Base-by-base conservation (phyloP, 1,140 invertebrate species). In the Drosophila parabipectinata region DNA sequence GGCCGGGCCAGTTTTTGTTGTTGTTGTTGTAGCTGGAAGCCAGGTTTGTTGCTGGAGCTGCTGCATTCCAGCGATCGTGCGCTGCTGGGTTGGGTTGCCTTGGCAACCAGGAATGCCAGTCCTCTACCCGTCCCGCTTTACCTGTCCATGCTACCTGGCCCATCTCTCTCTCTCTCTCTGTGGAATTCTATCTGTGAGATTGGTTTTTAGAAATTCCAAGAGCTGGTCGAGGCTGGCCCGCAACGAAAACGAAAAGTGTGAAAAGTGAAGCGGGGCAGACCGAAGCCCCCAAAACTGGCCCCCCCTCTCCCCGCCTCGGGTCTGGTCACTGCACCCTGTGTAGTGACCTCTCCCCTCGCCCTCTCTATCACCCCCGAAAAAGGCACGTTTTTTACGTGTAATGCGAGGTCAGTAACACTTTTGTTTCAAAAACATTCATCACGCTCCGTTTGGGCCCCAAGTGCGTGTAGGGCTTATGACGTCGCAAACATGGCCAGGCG, bases 331-430 rank as follows among this genome's bases (percentile, higher is more conserved):
- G 32, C 30, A 44, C 28, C 26, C 50, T 44, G 15, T 44, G 15
- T 56, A 37, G 34, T 26, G 54, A 18, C 7, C 47, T 21, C 53
- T 61, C 51, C 41, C 15, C 21, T 7, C 53, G n/a, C 54, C 44
- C 45, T 55, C 54, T 51, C 5, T 21, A 18, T 52, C 52, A 8
- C 61, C 62, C 52, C 10, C 15, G 47, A 45, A 34, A 44, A 72
- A 79, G 61, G 83, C 79, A 79, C 79, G 79, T 79, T 85, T 85
- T 81, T 73, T 87, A 87, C 75, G 80, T 83, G 79, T 88, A 87
- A 87, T 88, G 83, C 77, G 83, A 87, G 83, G 83, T 87, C 83
- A 87, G 83, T 87, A 87, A 87, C 83, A 83, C 72, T 87, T 72
- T 88, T 78, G 78, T 88, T 87, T 71, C 74, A 82, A 87, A 82